phyloP scores from a whole-genome alignment of 2,113 vertebrate species.

The Eclectus roratus region DNA sequence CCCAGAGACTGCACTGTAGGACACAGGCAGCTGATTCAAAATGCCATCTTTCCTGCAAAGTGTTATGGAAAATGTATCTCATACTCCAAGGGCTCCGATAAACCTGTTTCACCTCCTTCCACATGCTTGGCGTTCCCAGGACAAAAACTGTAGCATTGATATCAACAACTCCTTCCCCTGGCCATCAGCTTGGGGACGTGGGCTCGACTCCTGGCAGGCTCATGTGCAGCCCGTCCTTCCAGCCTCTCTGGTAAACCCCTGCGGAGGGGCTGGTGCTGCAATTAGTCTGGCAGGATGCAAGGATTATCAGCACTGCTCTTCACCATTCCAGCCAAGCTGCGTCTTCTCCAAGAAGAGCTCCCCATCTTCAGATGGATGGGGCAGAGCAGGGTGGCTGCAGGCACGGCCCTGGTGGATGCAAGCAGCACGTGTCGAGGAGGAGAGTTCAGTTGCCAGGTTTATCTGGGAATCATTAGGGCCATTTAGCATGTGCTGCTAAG shows the following conservation, averaged over 20 bases:
- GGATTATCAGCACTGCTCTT: background rate
- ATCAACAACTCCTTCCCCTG: background rate
- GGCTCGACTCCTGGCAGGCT: background rate
- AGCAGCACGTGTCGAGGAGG: background rate
- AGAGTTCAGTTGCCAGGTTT: background rate
- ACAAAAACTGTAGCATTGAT: background rate
- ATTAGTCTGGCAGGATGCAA: background rate
- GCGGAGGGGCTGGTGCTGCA: background rate
- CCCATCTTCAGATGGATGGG: background rate
- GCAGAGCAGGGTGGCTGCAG: background rate
- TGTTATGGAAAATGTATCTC: background rate
- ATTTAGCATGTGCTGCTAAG: background rate
- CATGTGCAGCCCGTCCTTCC: background rate
- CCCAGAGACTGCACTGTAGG: background rate
- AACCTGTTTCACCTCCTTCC: background rate
- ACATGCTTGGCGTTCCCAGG: background rate
- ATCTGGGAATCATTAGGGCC: background rate
- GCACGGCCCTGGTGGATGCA: background rate
- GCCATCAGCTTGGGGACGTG: background rate
- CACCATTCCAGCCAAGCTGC: fast-evolving
- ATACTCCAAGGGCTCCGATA: fast-evolving
- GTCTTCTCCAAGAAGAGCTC: background rate
- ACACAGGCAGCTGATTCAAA: background rate
- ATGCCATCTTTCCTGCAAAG: background rate
- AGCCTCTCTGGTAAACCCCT: background rate